Base-by-base conservation (phyloP, 23 tunicate species). In the Halocynthia roretzi region DNA sequence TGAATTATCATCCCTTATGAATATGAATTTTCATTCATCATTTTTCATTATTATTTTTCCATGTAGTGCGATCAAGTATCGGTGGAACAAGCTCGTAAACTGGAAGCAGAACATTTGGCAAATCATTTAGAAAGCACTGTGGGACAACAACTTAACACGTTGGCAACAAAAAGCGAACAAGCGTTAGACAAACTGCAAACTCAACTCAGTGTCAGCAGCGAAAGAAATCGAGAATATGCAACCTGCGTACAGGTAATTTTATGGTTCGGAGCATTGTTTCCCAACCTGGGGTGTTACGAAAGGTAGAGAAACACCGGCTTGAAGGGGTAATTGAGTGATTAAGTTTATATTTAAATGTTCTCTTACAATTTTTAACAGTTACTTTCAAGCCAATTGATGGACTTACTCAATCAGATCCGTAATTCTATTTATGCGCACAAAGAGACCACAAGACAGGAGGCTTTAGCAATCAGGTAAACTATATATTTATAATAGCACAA, bases 151-250 rank as follows among this genome's bases (percentile, higher is more conserved):
- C 83, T 89, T 7, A 83, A 89, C n/a, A 61, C 81, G 49, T 82
- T 89, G 8, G 96, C 96, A 6, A 10, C 81, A 49, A 67, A 87
- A 60, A 89, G 96, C 68, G 96, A 89, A 54, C 96, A 83, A 74
- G 96, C 96, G 12, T 77, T 89, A 10, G 96, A 89, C 10, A 89
- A 89, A 55, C 55, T 89, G 79, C 77, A 72, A 70, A 21, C 67
- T 17, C 81, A 89, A 54, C 76, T 84, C 52, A 81, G 70, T n/a
- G 60, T 70, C 51, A 72, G 85, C n/a, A 85, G 84, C 7, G 96
- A 89, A 51, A 89, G 80, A 40, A n/a, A 74, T 14, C 67, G 51
- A 22, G 96, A 89, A 56, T 89, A 84, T 51, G 8, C 71, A 7
- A 53, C 80, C 5, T 89, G 87, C 68, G 78, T 89, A 2, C 80